Percentiles rank a stretch among this genome's conserved stretches.
These are phyloP conservation scores for Drosophila elegans DNA, from an alignment of 1,140 invertebrate genomes.

Conservation along the genomic window DNA sequence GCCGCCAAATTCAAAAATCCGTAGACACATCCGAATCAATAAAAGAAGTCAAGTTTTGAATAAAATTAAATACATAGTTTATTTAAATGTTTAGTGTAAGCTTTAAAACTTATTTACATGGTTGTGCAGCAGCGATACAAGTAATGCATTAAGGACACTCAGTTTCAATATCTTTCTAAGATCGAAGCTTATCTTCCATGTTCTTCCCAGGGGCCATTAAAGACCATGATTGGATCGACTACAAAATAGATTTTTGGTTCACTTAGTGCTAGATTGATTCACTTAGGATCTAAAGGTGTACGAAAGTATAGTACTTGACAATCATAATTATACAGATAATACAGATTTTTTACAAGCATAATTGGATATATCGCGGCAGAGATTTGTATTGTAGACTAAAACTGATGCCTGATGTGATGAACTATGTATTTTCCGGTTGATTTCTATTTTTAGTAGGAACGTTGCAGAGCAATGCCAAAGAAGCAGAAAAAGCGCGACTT, in stretches of 20 bases:
- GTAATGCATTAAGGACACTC: constrained; percentile 69
- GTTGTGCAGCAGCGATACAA: constrained; percentile 73
- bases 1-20: neutral
- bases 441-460: constrained; percentile 64
- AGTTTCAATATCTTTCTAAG: constrained; percentile 28
- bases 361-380: constrained; percentile 34
- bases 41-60: neutral
- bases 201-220: neutral
- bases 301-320: constrained; percentile 40
- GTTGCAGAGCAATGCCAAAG: constrained; percentile 53
- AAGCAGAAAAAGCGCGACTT: constrained; percentile 59
- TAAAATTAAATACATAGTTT: constrained; percentile 72
- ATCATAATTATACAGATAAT: constrained; percentile 25
- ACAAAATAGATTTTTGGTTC: constrained; percentile 62
- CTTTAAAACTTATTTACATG: constrained; percentile 79
- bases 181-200: constrained; percentile 5
- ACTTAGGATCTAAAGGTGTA: constrained; percentile 55
- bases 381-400: constrained; percentile 31
- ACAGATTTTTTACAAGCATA: constrained; percentile 65
- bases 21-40: neutral
- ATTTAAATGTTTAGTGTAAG: constrained; percentile 59
- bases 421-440: constrained; percentile 20
- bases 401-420: constrained; percentile 22
- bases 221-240: constrained; percentile 36
- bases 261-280: constrained; percentile 67